Base-by-base conservation (phyloP, 1,140 invertebrate species). In the Dinoponera quadriceps region DNA sequence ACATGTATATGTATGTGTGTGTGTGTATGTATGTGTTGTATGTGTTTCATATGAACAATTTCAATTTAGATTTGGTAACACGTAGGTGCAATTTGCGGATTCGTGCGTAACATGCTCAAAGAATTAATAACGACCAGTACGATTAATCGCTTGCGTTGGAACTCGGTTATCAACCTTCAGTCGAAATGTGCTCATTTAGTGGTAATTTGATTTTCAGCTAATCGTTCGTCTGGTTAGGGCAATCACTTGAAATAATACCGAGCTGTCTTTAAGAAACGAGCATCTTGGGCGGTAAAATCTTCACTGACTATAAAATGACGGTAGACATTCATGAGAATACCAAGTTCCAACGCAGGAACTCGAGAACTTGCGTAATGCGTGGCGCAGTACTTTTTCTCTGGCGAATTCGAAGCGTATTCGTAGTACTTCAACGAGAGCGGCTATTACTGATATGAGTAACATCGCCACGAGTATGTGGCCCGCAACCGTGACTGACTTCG, bases 391-490 rank as follows among this genome's bases (percentile, higher is more conserved):
- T 92, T 93, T 90, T 16, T 89, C 83, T 78, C 74, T 88, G 71
- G 86, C 88, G 81, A 44, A 44, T 9, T 44, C 38, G 38, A 93
- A 90, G 59, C 91, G 89, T 81, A 91, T 91, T 62, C 88, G 85
- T n/a, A 93, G 51, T 48, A 92, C 91, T 86, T 93, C 92, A 49
- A 92, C 86, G 60, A 93, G 72, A 66, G 92, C 92, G 25, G 89
- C 89, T n/a, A 93, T 86, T 14, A 89, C 86, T 44, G 91, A 93
- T 77, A 92, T 87, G 48, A 91, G 78, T 29, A 93, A 87, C 92
- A 93, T 92, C 63, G 85, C 84, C 33, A 89, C 90, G 11, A 93
- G 87, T 74, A 93, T 92, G 57, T 92, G 91, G 27, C 90, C 92
- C 14, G 91, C 92, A 18, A 93, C 85, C 27, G 88, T 87, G 59